Evolutionary conservation across 2,888 invertebrate species (phyloP), one percentile per base, ranked within the genome.

Genomic region (Polydesmus complanatus): DNA sequence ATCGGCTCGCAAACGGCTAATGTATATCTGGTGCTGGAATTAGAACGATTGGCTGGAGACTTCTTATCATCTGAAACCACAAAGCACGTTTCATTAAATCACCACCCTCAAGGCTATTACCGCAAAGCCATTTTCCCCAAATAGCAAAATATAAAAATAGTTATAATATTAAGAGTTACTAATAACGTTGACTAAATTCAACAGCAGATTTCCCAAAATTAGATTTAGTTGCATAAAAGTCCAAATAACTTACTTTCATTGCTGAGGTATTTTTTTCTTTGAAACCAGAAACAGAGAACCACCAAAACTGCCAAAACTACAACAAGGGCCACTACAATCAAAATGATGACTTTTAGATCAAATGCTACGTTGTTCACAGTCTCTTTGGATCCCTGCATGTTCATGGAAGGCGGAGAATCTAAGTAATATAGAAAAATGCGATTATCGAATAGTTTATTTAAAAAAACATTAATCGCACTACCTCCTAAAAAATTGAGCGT

Each of bases 331-430:
- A 60, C 60, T 2, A 60, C 54, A 26, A 51, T 27, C 23, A 54
- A 54, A 47, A 60, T 60, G 37, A 60, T 54, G 25, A 60, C 37
- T 47, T 54, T 5, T 11, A 60, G n/a, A n/a, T 60, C 60, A 23
- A 60, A 54, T 25, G 27, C 22, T n/a, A 54, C 18, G 25, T 53
- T 27, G 14, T 37, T 37, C 18, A 48, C 27, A 5, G 22, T 60
- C 25, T 53, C 60, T 27, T 60, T 60, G 8, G 53, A 53, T 3
- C 60, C 54, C 37, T 54, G 60, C 53, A 60, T 60, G 26, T 60
- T 54, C 60, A 60, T 60, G 8, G 54, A 60, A 19, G 60, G 60
- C 14, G 60, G 60, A 14, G 60, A 27, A 54, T 60, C 60, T 60
- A 22, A 5, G 8, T 23, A 1, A 51, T 3, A 49, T 23, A 57